Percentiles rank a stretch among this genome's conserved stretches.
Conservation (phyloP, 2,888 invertebrate species). For the Empis livida region DNA sequence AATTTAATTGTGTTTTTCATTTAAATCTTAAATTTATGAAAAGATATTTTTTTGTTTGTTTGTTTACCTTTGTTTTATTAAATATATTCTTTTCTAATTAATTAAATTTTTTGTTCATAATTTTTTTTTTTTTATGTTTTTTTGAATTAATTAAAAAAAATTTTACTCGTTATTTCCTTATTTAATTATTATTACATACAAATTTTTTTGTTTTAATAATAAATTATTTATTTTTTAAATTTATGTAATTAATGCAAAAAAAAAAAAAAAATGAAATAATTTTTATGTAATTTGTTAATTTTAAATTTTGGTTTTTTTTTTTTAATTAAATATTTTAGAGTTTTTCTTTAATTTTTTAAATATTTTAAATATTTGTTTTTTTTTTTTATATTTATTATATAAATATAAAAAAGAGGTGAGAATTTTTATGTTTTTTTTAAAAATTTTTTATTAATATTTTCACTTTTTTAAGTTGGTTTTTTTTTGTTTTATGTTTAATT, state of each 20-base stretch:
- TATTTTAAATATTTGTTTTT: conserved; percentile 13
- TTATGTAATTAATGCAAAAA: conserved; percentile 14
- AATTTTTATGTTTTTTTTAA: conserved; percentile 14
- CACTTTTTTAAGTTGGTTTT: background rate
- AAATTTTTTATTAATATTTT: conserved; percentile 7
- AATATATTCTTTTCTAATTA: no score
- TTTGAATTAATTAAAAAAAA: no score
- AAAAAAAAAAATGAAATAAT: no score
- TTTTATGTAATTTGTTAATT: no score
- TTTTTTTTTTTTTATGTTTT: no score
- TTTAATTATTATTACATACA: conserved; percentile 9
- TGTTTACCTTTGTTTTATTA: no score
- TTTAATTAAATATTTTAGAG: conserved; percentile 14
- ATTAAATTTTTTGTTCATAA: no score
- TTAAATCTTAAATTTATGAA: no score
- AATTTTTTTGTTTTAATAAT: conserved; percentile 4
- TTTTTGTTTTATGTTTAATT: background rate
- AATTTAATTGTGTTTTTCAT: no score
- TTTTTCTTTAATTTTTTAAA: conserved; percentile 12
- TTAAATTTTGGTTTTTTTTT: conserved; percentile 8
- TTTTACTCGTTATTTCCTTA: background rate
- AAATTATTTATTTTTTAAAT: conserved; percentile 11
- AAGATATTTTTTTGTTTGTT: no score
- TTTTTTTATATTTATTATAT: conserved; percentile 13
- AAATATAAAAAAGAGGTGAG: conserved; percentile 15